Base-by-base conservation (phyloP, 1,140 invertebrate species). In the Argopecten irradians region DNA sequence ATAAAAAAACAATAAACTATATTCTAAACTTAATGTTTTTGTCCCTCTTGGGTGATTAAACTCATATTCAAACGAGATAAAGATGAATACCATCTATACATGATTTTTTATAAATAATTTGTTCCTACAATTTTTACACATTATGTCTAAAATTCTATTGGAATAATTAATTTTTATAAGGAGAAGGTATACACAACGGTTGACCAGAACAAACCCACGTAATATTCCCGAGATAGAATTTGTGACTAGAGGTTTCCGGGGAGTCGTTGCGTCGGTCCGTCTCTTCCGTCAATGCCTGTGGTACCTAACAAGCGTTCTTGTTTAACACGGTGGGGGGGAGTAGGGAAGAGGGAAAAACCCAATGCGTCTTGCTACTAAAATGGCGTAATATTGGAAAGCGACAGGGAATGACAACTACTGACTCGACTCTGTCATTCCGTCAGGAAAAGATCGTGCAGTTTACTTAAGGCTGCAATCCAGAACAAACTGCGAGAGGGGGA, bases 351-450 rank as follows among this genome's bases (percentile, higher is more conserved):
- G n/a, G n/a, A n/a, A 84, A 28, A 85, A 71, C 34, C 41, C 83
- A 7, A 84, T 32, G 39, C 39, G n/a, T n/a, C n/a, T n/a, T n/a
- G 32, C 16, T 88, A 83, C 39, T 34, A 28, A 16, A 22, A 83
- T 33, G 84, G 87, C 32, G 87, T 41, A 19, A n/a, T n/a, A 84
- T 88, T 41, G 87, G 87, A 34, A 88, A 88, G 33, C n/a, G n/a
- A n/a, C n/a, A n/a, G n/a, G n/a, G n/a, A n/a, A 35, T 39, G 5
- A 22, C 84, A 5, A n/a, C 84, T 2, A 19, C n/a, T 19, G 87
- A 85, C 19, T 55, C 36, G 16, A 28, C n/a, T n/a, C n/a, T n/a
- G n/a, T n/a, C n/a, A n/a, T n/a, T 88, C 35, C 55, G 55, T 28
- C 55, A 71, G 55, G 55, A 71, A 83, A 39, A 34, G 14, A n/a